Evolutionary conservation across 2,888 invertebrate species (phyloP).

Genomic region (Conops quadrifasciatus): DNA sequence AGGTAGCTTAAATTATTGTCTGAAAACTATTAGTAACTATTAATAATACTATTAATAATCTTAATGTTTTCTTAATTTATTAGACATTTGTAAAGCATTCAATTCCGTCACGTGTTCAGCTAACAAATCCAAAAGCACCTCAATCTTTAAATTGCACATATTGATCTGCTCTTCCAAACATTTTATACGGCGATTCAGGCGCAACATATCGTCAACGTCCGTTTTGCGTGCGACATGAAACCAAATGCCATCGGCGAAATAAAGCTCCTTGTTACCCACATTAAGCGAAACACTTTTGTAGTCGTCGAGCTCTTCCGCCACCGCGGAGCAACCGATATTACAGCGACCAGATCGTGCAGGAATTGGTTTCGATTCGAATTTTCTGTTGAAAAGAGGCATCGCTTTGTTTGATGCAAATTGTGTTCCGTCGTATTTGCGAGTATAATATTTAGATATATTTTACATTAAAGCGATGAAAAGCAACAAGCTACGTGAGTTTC

Average conservation of each 20-base stretch:
- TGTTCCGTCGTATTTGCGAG: too few relatives aligned
- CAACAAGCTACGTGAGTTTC: background rate
- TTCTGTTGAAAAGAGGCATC: conserved; percentile 64
- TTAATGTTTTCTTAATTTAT: conserved; percentile 39
- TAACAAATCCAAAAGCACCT: conserved; percentile 61
- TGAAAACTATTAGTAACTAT: background rate
- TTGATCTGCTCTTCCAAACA: conserved; percentile 62
- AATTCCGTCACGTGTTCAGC: conserved; percentile 60
- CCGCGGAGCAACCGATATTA: conserved; percentile 57
- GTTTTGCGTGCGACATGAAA: conserved; percentile 55
- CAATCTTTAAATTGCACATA: conserved; percentile 61
- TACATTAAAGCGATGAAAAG: background rate
- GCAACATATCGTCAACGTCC: conserved; percentile 56
- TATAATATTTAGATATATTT: background rate
- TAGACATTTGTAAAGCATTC: conserved; percentile 51
- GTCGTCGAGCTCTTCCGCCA: conserved; percentile 61
- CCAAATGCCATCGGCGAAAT: conserved; percentile 63
- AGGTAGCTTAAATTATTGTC: too few relatives aligned
- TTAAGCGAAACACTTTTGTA: conserved; percentile 57
- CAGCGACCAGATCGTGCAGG: conserved; percentile 56
- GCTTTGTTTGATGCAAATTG: background rate
- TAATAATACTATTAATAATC: background rate
- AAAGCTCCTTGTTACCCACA: conserved; percentile 61
- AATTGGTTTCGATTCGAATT: conserved; percentile 61
- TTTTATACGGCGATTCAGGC: conserved; percentile 57